These are phyloP conservation scores for Dreissena polymorpha DNA, from an alignment of 1,140 invertebrate species.

Conservation along the genomic window DNA sequence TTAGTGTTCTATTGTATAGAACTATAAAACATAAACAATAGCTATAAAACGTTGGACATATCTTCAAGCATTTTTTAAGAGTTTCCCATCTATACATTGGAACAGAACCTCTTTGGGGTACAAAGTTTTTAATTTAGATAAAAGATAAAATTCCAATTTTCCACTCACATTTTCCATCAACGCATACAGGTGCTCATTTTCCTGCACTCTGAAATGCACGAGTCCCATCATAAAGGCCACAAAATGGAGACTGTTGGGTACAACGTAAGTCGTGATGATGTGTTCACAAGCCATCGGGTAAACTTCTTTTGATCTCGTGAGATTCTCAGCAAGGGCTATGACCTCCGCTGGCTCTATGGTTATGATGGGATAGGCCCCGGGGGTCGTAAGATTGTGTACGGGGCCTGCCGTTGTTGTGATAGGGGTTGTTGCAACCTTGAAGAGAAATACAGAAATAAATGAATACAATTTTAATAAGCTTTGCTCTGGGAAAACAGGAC, in stretches of 20 bases:
- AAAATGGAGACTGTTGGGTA: slow-evolving; percentile 89
- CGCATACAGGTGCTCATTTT: slow-evolving; percentile 93
- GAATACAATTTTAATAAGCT: too few relatives aligned
- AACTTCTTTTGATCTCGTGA: slow-evolving; percentile 11
- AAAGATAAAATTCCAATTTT: neutral
- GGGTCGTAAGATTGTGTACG: slow-evolving; percentile 38
- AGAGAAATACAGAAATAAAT: too few relatives aligned
- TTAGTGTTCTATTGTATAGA: too few relatives aligned
- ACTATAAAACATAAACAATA: too few relatives aligned
- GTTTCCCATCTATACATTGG: too few relatives aligned
- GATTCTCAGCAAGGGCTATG: slow-evolving; percentile 52
- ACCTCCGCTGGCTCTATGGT: slow-evolving; percentile 44
- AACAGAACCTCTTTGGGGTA: too few relatives aligned
- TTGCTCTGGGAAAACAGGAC: too few relatives aligned
- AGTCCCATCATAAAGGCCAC: slow-evolving; percentile 88
- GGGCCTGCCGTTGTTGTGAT: slow-evolving; percentile 51
- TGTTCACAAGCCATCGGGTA: slow-evolving; percentile 72
- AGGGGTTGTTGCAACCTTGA: neutral
- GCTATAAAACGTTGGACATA: too few relatives aligned
- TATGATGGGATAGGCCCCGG: slow-evolving; percentile 30
- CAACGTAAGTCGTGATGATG: slow-evolving; percentile 86
- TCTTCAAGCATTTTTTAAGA: too few relatives aligned
- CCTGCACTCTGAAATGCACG: slow-evolving; percentile 88
- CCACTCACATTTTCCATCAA: slow-evolving; percentile 90
- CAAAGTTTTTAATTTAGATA: too few relatives aligned